A percentile compares a stretch with the other conserved stretches of the same genome.
Conservation (phyloP, 2,888 invertebrate species). For the Malthinus flaveolus region DNA sequence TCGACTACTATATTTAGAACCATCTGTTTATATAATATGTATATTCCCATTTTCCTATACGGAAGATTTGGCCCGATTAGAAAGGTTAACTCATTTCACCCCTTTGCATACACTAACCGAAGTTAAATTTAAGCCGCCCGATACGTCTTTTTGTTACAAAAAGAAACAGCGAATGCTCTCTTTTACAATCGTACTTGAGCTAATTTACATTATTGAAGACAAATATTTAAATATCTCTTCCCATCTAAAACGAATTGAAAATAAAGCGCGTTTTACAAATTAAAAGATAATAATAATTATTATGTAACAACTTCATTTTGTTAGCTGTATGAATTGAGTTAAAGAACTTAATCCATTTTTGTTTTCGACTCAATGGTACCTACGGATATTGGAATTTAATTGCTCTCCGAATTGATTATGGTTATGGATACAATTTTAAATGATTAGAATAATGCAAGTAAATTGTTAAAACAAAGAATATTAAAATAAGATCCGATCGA, state of each 20-base stretch:
- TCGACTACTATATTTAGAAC: constrained; percentile 23
- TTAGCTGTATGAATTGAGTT: not conserved
- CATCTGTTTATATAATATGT: constrained; percentile 28
- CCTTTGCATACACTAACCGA: not conserved
- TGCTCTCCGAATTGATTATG: too few relatives aligned
- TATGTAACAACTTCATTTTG: constrained; percentile 1
- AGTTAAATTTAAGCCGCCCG: not conserved
- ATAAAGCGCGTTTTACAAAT: constrained; percentile 2
- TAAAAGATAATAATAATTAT: constrained; percentile 3
- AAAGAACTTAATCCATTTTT: too few relatives aligned
- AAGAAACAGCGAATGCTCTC: not conserved
- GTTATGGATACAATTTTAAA: too few relatives aligned
- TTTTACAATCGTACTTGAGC: not conserved
- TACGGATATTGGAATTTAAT: too few relatives aligned
- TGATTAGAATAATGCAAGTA: too few relatives aligned
- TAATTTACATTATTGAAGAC: constrained; percentile 3
- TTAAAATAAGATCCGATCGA: too few relatives aligned
- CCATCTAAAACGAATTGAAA: constrained; percentile 2
- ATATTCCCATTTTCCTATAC: constrained; percentile 2
- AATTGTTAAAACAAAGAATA: too few relatives aligned
- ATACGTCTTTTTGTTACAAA: too few relatives aligned
- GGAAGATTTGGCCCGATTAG: constrained; percentile 18
- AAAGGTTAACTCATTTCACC: constrained; percentile 3
- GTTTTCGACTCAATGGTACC: too few relatives aligned
- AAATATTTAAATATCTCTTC: constrained; percentile 1